Evolutionary conservation across 53 echinoderm and acorn worm species (phyloP).

Genomic region (Luidia sarsii): DNA sequence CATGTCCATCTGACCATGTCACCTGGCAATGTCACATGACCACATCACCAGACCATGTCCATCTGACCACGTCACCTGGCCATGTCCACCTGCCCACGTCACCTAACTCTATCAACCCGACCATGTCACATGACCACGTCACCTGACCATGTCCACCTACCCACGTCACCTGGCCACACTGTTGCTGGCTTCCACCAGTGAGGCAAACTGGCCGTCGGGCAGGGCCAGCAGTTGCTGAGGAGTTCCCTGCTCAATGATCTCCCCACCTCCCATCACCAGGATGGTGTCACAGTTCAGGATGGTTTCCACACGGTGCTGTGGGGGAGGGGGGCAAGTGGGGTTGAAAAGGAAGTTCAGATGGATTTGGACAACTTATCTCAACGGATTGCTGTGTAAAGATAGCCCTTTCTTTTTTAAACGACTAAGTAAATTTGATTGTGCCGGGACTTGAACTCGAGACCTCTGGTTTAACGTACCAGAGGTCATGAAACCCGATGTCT

Average conservation of each 20-base stretch:
- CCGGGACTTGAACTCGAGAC: no score
- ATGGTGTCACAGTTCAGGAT: constrained; percentile 52
- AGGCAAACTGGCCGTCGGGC: constrained; percentile 26
- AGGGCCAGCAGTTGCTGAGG: constrained; percentile 16
- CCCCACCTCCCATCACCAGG: constrained; percentile 30
- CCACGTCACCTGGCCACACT: not conserved
- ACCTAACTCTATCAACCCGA: no score
- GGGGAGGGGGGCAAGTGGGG: no score
- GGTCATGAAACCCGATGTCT: no score
- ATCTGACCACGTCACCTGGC: no score
- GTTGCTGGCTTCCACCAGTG: constrained; percentile 34
- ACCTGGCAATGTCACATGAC: no score
- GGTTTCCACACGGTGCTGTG: constrained; percentile 36
- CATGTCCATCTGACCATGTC: no score
- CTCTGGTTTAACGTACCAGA: no score
- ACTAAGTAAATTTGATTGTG: not conserved
- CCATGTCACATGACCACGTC: not conserved
- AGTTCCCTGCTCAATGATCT: constrained; percentile 28
- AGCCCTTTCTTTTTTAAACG: not conserved
- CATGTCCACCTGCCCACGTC: no score
- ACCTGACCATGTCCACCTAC: constrained; percentile 8
- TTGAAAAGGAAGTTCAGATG: no score
- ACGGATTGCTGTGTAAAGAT: not conserved
- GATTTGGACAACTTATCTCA: not conserved
- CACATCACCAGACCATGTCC: no score